These are phyloP conservation scores for Choloepus hoffmanni DNA, from an alignment of 2,113 vertebrate species.

Conservation along the genomic window DNA sequence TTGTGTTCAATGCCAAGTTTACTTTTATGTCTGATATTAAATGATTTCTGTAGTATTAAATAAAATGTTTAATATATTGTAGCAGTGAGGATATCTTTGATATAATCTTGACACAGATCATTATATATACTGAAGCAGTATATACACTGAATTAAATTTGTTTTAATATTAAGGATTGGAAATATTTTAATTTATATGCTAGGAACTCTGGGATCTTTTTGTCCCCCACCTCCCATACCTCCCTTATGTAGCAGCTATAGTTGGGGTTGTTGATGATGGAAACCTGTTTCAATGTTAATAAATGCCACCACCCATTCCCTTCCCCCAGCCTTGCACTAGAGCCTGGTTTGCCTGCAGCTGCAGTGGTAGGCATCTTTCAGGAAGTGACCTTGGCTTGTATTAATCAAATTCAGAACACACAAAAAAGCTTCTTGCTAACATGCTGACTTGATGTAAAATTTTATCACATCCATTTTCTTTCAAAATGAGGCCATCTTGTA, in stretches of 20 bases:
- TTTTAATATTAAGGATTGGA: slow-evolving; percentile 55
- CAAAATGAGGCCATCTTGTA: slow-evolving; percentile 84
- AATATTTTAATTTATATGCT: slow-evolving; percentile 55
- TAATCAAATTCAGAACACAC: slow-evolving; percentile 90
- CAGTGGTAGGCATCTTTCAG: slow-evolving; percentile 88
- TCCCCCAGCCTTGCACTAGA: slow-evolving; percentile 61
- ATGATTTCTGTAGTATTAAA: slow-evolving; percentile 41
- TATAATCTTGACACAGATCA: slow-evolving; percentile 20
- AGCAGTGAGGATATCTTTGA: slow-evolving; percentile 31
- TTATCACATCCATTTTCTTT: slow-evolving; percentile 87
- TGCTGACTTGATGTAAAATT: slow-evolving; percentile 89
- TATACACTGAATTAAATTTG: slow-evolving; percentile 11
- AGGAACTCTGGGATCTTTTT: neutral
- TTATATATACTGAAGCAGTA: neutral
- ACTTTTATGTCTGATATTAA: slow-evolving; percentile 2
- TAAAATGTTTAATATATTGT: slow-evolving; percentile 49
- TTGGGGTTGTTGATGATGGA: slow-evolving; percentile 46
- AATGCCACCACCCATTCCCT: slow-evolving; percentile 77
- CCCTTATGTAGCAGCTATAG: neutral
- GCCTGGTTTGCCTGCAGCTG: slow-evolving; percentile 86
- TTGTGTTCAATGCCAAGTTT: slow-evolving; percentile 59
- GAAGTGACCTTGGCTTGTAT: slow-evolving; percentile 90
- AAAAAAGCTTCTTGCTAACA: slow-evolving; percentile 88
- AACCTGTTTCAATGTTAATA: slow-evolving; percentile 72
- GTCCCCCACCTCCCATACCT: too few relatives aligned